phyloP scores from a whole-genome alignment of 2,888 invertebrate species.

The Erebia aethiops region DNA sequence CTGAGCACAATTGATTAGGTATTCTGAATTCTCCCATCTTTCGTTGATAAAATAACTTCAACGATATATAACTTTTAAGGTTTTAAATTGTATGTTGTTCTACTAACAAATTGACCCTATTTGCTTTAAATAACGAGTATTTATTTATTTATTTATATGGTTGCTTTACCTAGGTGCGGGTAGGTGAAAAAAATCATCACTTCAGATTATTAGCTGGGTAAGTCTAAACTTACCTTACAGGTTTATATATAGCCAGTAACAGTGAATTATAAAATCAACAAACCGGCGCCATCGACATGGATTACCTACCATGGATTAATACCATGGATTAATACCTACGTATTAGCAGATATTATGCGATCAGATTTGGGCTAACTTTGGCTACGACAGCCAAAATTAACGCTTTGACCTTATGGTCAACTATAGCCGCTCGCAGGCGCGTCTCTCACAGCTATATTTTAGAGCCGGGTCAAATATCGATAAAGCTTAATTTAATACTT shows the following conservation, averaged over 20 bases:
- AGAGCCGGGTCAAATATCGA: constrained; percentile 56
- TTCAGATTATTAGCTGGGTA: too few species aligned
- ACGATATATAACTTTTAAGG: too few species aligned
- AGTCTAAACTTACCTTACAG: not conserved
- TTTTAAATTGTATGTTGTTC: too few species aligned
- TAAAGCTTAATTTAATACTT: constrained; percentile 21
- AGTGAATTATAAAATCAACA: not conserved
- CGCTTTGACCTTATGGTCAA: constrained; percentile 49
- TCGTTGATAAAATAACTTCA: too few species aligned
- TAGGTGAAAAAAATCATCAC: too few species aligned
- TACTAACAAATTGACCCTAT: too few species aligned
- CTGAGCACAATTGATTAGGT: not conserved
- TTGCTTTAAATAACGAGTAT: too few species aligned
- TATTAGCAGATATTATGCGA: constrained; percentile 5
- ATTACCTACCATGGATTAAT: too few species aligned
- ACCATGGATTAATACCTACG: not conserved
- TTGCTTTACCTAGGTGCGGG: too few species aligned
- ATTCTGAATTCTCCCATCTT: too few species aligned
- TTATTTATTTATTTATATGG: too few species aligned
- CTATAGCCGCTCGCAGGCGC: constrained; percentile 44
- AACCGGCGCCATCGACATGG: not conserved
- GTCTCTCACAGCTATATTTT: constrained; percentile 49
- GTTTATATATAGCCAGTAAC: not conserved
- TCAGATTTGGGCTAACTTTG: constrained; percentile 39
- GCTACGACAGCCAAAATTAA: constrained; percentile 60